phyloP scores from a whole-genome alignment of 1,140 invertebrate genomes.

The Papilio xuthus region DNA sequence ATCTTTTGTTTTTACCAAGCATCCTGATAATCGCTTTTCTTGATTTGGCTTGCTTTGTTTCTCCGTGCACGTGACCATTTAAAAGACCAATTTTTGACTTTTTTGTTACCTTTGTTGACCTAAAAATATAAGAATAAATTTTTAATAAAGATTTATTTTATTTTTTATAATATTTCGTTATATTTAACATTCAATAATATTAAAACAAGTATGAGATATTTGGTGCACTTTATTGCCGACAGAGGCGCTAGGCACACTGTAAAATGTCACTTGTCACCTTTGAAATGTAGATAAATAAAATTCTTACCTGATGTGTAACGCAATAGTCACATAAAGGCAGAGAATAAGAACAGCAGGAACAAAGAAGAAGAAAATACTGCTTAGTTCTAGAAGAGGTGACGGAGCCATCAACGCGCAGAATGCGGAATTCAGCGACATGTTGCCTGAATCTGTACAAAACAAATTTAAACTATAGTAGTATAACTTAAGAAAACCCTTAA shows the following conservation, averaged over 20 bases:
- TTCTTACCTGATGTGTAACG: constrained; percentile 83
- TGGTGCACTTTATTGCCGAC: no score
- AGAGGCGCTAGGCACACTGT: no score
- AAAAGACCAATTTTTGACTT: constrained; percentile 64
- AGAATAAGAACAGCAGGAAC: constrained; percentile 91
- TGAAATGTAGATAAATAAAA: constrained; percentile 29
- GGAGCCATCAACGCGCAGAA: constrained; percentile 87
- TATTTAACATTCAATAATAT: no score
- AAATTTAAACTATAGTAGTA: neutral
- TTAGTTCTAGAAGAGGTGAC: constrained; percentile 89
- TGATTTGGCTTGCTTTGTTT: constrained; percentile 85
- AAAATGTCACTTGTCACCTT: neutral
- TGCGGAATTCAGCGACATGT: constrained; percentile 84
- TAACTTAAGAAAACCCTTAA: no score
- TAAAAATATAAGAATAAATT: constrained; percentile 49
- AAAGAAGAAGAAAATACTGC: constrained; percentile 91
- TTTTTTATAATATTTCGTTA: no score
- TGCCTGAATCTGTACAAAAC: constrained; percentile 68
- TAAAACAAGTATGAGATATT: no score
- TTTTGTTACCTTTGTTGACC: constrained; percentile 60
- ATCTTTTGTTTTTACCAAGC: constrained; percentile 84
- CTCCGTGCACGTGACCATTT: constrained; percentile 85
- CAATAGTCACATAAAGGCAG: constrained; percentile 90
- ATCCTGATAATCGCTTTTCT: constrained; percentile 90
- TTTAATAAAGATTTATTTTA: no score